Percentiles rank a stretch among this genome's conserved stretches.
These are phyloP conservation scores for Mionectes macconnelli DNA, from an alignment of 2,113 vertebrate genomes.

Conservation along the genomic window DNA sequence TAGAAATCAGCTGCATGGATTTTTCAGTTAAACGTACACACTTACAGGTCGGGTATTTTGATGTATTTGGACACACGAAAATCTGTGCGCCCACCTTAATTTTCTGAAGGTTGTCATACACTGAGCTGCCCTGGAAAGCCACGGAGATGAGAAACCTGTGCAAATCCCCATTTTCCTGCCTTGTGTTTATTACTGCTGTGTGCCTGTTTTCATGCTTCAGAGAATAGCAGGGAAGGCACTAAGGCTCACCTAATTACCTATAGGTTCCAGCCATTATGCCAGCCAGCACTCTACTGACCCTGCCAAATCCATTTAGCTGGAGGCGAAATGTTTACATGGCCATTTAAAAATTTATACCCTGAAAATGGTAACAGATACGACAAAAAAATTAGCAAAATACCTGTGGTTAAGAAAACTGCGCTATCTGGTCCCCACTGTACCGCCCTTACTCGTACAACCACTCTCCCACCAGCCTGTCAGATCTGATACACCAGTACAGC, in stretches of 20 bases:
- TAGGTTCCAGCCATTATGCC: conserved; percentile 3
- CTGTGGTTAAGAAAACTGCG: neutral
- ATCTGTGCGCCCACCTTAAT: neutral
- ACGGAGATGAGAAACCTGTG: neutral
- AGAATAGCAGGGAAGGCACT: neutral
- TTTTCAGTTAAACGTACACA: neutral
- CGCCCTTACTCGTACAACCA: neutral
- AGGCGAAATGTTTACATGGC: neutral
- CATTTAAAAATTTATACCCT: neutral
- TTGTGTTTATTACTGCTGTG: neutral
- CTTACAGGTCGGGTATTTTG: neutral
- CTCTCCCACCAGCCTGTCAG: neutral
- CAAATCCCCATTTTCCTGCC: neutral
- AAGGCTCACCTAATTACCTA: neutral
- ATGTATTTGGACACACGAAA: fast-evolving
- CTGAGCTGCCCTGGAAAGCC: neutral
- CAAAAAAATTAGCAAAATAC: neutral
- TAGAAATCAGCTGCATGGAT: neutral
- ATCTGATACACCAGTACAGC: neutral
- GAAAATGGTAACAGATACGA: neutral
- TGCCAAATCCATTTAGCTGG: neutral
- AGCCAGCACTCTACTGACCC: neutral
- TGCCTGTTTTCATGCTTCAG: neutral
- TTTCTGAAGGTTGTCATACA: neutral
- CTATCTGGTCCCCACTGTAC: neutral